Evolutionary conservation across 2,888 invertebrate species (phyloP).

Genomic region (Cyrtodaria siliqua): DNA sequence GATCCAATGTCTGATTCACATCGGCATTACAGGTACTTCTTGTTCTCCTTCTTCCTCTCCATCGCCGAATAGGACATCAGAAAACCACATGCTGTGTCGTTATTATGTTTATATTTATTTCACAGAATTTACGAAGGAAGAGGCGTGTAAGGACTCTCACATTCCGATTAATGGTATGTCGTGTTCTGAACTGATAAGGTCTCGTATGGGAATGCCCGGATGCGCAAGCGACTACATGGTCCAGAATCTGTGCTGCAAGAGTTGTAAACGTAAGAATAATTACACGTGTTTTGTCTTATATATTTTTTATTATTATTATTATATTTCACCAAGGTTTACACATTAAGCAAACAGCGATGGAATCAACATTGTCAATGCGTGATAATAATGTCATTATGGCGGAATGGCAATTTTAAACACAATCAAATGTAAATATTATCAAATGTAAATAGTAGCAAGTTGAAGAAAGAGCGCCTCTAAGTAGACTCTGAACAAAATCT

Average conservation of each 20-base stretch:
- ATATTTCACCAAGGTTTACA: too few species aligned
- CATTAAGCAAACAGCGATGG: too few species aligned
- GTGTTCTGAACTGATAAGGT: conserved; percentile 43
- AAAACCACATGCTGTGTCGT: too few species aligned
- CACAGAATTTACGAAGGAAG: conserved; percentile 68
- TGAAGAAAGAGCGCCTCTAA: too few species aligned
- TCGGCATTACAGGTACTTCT: too few species aligned
- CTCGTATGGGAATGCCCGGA: conserved; percentile 33
- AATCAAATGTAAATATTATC: background rate
- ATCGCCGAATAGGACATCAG: too few species aligned
- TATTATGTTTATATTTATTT: conserved; percentile 8
- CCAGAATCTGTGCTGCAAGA: conserved; percentile 49
- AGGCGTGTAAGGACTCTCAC: conserved; percentile 66
- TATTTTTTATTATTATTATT: background rate
- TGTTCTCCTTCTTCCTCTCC: too few species aligned
- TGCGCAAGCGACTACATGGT: conserved; percentile 48
- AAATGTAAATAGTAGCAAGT: background rate
- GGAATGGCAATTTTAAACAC: too few species aligned
- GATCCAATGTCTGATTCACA: too few species aligned
- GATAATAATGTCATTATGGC: too few species aligned
- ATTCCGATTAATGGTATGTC: conserved; percentile 66
- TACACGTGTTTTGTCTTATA: background rate
- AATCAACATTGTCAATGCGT: too few species aligned
- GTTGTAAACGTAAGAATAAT: conserved; percentile 46
- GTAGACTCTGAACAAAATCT: too few species aligned